These are phyloP conservation scores for Gulo gulo DNA, from an alignment of 2,113 vertebrate species.

Conservation along the genomic window DNA sequence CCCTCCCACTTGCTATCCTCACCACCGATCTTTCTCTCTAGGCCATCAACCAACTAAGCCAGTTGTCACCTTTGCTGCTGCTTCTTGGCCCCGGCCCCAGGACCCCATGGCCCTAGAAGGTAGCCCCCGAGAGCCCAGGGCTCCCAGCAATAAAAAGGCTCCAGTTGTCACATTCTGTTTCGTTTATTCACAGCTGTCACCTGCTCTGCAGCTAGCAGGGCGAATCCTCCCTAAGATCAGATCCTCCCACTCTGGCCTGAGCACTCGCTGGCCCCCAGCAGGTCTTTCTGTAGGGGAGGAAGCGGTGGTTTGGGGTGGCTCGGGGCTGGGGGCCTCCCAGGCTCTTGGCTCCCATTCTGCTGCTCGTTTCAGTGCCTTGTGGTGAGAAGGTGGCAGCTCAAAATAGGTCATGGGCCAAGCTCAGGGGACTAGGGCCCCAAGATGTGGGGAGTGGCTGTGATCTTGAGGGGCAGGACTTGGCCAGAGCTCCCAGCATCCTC, in stretches of 20 bases:
- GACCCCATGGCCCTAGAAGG: not conserved
- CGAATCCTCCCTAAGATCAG: rapidly evolving
- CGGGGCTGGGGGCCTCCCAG: rapidly evolving
- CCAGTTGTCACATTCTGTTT: rapidly evolving
- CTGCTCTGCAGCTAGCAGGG: not conserved
- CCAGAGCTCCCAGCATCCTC: rapidly evolving
- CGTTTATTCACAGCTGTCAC: not conserved
- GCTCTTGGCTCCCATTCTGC: rapidly evolving
- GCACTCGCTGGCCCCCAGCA: rapidly evolving
- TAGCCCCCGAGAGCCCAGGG: rapidly evolving
- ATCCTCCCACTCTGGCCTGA: not conserved
- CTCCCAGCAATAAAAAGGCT: slow-evolving; percentile 60
- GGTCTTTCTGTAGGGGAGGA: not conserved
- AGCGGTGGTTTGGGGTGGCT: not conserved
- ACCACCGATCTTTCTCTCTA: not conserved
- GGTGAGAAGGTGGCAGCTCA: too few relatives aligned
- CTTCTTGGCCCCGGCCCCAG: not conserved
- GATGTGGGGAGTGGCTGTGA: not conserved
- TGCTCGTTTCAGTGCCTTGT: not conserved
- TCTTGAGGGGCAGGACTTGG: not conserved
- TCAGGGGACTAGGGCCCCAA: rapidly evolving
- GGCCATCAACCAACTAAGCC: slow-evolving; percentile 83
- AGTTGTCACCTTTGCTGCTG: not conserved
- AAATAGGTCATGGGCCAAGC: not conserved
- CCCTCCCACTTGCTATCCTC: not conserved